phyloP scores from a whole-genome alignment of 2,888 invertebrate genomes.

The Ectemnius cavifrons region DNA sequence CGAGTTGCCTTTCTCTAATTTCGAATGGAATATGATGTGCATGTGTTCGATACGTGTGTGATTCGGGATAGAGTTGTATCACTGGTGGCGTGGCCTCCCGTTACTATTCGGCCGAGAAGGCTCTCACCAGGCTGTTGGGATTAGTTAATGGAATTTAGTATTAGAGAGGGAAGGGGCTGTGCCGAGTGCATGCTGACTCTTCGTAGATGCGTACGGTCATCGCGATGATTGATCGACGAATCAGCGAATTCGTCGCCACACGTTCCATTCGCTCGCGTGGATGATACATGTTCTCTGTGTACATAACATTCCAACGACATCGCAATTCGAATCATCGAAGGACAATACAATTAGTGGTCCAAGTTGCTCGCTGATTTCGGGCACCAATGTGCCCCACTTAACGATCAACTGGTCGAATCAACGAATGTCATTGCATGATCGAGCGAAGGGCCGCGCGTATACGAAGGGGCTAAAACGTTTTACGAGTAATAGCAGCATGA shows the following conservation, averaged over 20 bases:
- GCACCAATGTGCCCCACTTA: slow-evolving; percentile 53
- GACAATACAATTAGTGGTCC: slow-evolving; percentile 29
- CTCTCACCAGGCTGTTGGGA: background rate
- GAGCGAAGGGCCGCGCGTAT: slow-evolving; percentile 26
- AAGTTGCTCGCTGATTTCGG: slow-evolving; percentile 24
- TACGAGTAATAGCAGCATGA: slow-evolving; percentile 72
- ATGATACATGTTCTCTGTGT: background rate
- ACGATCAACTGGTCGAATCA: slow-evolving; percentile 35
- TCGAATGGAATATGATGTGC: too few species aligned
- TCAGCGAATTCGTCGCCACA: slow-evolving; percentile 13
- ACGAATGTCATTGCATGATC: slow-evolving; percentile 53
- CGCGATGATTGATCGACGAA: background rate
- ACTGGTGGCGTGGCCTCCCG: background rate
- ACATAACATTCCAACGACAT: slow-evolving; percentile 61
- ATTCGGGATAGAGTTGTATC: background rate
- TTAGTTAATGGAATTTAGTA: slow-evolving; percentile 7
- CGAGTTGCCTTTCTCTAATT: too few species aligned
- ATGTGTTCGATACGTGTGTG: background rate
- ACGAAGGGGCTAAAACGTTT: slow-evolving; percentile 63
- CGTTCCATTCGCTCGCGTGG: background rate
- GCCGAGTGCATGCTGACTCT: background rate
- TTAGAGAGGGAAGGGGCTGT: slow-evolving; percentile 6
- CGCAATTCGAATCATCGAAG: slow-evolving; percentile 24
- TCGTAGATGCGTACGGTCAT: background rate
- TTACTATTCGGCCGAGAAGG: too few species aligned